These are phyloP conservation scores for Hassar affinis DNA, from an alignment of 2,113 vertebrate species.

Conservation along the genomic window DNA sequence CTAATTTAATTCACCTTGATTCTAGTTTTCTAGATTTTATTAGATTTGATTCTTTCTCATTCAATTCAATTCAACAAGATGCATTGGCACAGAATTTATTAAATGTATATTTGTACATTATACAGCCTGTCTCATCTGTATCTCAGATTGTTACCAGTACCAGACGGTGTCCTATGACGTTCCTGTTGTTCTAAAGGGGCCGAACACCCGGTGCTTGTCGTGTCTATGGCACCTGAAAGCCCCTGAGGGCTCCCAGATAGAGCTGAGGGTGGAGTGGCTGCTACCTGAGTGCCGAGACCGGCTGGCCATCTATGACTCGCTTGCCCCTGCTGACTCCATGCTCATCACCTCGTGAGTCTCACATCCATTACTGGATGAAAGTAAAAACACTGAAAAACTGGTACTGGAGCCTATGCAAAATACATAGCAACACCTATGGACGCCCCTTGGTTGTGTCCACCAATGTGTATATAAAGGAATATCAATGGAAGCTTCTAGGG, in stretches of 20 bases:
- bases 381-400: background rate
- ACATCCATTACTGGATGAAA: background rate
- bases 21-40: background rate
- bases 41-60: background rate
- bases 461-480: too few relatives aligned
- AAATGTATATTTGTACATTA: background rate
- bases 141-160: constrained; percentile 85
- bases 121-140: background rate
- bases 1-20: background rate
- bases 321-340: constrained; percentile 72
- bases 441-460: too few relatives aligned
- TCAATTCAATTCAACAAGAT: background rate
- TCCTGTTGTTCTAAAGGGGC: constrained; percentile 73
- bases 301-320: constrained; percentile 80
- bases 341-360: constrained; percentile 90
- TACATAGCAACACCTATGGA: too few relatives aligned
- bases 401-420: too few relatives aligned
- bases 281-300: constrained; percentile 83
- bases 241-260: constrained; percentile 76
- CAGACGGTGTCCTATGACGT: constrained; percentile 70
- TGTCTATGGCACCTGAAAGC: constrained; percentile 90
- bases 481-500: too few relatives aligned
- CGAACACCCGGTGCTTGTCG: constrained; percentile 76
- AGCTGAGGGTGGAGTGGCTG: constrained; percentile 84
- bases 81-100: too few relatives aligned